Base-by-base conservation (phyloP, 2,113 vertebrate genomes). In the Fulmarus glacialis region DNA sequence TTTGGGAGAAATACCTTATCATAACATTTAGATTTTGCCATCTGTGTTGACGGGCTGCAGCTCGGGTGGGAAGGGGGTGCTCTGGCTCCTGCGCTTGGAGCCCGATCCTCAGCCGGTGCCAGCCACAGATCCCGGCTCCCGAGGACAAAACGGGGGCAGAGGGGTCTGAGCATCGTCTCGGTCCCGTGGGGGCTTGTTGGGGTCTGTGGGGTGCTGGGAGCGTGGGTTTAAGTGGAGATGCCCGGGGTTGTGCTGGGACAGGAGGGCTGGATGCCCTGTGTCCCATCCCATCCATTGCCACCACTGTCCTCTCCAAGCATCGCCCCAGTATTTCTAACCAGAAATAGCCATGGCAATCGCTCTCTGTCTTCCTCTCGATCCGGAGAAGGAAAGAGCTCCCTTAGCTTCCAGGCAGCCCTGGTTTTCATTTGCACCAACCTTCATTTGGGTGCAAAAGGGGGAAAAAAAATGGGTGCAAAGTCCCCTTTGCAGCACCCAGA, bases 21-120 rank as follows among this genome's bases (percentile, higher is more conserved):
- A 97, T 90, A 97, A 97, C 95, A 98, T 98, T 98, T 98, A 62
- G 95, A 95, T 95, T 96, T 98, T 96, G 94, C 96, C 97, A 97
- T 96, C 94, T 93, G 90, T 91, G 89, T 82, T 96, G 89, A 96
- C 0, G 23, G 60, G 83, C 66, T 77, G 89, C 70, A 56, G 79
- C 72, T 85, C n/a, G 17, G 81, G 81, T 26, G 82, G 97, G 93
- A 97, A 95, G 48, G 91, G 68, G 62, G 4, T 23, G 68, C 72
- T 82, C 47, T 22, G 4, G 7, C 48, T 89, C 63, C 79, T 29
- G 38, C 4, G 6, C n/a, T 12, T 22, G 30, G 72, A 43, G 47
- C 55, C 82, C 1, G 5, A 83, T 55, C 68, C 74, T 53, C 36
- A 22, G 21, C 22, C 5, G 5, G 36, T 16, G 8, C 84, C 10